These are phyloP conservation scores for Lontra canadensis DNA, from an alignment of 2,113 vertebrate species.

Conservation along the genomic window DNA sequence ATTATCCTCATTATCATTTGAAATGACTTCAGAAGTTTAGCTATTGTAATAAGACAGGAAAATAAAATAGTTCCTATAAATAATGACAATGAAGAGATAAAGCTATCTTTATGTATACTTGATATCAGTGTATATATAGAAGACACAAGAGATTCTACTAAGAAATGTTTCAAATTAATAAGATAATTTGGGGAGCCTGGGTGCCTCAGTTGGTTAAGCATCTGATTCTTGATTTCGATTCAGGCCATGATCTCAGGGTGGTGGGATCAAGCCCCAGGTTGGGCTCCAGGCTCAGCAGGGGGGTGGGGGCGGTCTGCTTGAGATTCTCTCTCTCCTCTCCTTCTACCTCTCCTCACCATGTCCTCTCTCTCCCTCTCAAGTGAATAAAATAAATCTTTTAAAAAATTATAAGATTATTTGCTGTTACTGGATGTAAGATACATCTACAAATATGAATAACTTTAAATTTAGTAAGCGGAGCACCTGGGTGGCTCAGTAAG, in stretches of 20 bases:
- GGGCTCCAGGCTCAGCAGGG: background rate
- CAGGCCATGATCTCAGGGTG: background rate
- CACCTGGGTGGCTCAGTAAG: background rate
- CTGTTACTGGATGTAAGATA: background rate
- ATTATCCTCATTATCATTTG: background rate
- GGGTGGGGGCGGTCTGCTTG: background rate
- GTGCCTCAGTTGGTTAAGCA: background rate
- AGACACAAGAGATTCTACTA: background rate
- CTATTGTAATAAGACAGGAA: constrained; percentile 48
- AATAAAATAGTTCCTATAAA: background rate
- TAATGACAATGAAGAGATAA: background rate
- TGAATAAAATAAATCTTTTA: background rate
- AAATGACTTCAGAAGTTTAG: background rate
- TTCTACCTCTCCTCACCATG: background rate
- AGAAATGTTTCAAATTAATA: background rate
- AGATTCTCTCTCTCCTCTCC: background rate
- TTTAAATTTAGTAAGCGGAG: background rate
- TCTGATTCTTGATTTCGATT: background rate
- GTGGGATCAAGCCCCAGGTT: background rate
- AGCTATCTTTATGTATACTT: background rate
- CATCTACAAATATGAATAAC: background rate
- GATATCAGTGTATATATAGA: background rate
- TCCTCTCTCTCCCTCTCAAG: background rate
- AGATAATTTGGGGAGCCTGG: background rate
- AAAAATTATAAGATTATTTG: background rate